These are phyloP conservation scores for Eubasilissa regina DNA, from an alignment of 1,140 invertebrate genomes.

Conservation along the genomic window DNA sequence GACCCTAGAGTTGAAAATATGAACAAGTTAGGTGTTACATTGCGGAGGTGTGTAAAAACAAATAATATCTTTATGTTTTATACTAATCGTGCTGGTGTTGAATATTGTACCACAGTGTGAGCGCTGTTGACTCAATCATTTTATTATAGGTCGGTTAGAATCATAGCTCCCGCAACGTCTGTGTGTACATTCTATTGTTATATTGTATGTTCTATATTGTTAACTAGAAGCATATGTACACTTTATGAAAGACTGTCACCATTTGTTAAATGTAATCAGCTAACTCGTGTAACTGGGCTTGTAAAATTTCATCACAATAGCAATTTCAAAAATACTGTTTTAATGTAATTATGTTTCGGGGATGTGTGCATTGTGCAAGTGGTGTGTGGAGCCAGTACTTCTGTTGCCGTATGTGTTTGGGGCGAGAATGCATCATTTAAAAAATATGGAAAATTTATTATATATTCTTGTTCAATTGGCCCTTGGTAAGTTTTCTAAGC, in stretches of 20 bases:
- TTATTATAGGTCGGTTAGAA: slow-evolving; percentile 39
- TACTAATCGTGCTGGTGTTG: not conserved
- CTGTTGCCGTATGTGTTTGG: slow-evolving; percentile 19
- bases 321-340: slow-evolving; percentile 32
- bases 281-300: slow-evolving; percentile 35
- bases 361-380: slow-evolving; percentile 39
- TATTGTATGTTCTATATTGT: slow-evolving; percentile 56
- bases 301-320: slow-evolving; percentile 37
- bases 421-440: slow-evolving; percentile 45
- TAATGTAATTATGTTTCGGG: slow-evolving; percentile 38
- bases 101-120: not conserved
- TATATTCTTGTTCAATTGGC: slow-evolving; percentile 55
- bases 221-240: slow-evolving; percentile 58
- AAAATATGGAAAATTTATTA: slow-evolving; percentile 47
- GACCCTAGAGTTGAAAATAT: not conserved
- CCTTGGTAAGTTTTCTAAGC: slow-evolving; percentile 59
- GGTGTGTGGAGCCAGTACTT: slow-evolving; percentile 22
- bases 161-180: slow-evolving; percentile 43
- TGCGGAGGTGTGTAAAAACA: not conserved
- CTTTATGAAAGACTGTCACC: slow-evolving; percentile 59
- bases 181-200: slow-evolving; percentile 54
- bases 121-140: slow-evolving; percentile 38
- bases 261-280: slow-evolving; percentile 57
- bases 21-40: not conserved
- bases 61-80: not conserved